Conservation (phyloP, 2,888 invertebrate species). For the Pyrochroa serraticornis region DNA sequence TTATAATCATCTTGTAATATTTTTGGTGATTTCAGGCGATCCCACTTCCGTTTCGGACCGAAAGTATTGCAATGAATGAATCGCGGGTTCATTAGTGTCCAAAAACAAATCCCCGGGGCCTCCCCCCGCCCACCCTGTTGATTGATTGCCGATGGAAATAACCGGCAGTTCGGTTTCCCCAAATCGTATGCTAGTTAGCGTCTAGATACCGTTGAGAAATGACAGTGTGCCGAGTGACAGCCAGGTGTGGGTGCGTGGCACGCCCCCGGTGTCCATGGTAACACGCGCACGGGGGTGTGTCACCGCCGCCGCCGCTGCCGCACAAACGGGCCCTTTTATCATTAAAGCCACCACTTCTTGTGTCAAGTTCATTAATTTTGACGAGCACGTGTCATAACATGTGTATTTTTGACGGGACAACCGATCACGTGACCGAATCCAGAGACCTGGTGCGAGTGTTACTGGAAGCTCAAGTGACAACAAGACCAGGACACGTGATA, state of each 20-base stretch:
- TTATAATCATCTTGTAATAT: too few species aligned
- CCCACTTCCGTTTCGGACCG: too few species aligned
- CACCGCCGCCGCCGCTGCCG: slow-evolving; percentile 42
- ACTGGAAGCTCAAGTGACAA: too few species aligned
- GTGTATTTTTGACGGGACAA: slow-evolving; percentile 38
- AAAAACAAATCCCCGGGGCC: too few species aligned
- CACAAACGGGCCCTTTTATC: slow-evolving; percentile 48
- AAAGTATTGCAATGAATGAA: too few species aligned
- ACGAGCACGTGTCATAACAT: slow-evolving; percentile 55
- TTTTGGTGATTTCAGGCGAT: too few species aligned
- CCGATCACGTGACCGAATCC: too few species aligned
- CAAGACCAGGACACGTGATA: too few species aligned
- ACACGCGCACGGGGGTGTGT: slow-evolving; percentile 53
- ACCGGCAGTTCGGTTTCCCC: slow-evolving; percentile 15
- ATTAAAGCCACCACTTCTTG: slow-evolving; percentile 49
- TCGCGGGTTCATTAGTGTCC: too few species aligned
- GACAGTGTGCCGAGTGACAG: slow-evolving; percentile 48
- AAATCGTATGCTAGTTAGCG: slow-evolving; percentile 27
- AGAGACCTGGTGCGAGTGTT: too few species aligned
- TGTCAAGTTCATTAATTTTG: slow-evolving; percentile 55
- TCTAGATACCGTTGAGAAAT: slow-evolving; percentile 41
- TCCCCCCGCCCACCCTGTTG: background rate
- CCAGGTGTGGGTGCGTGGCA: slow-evolving; percentile 46
- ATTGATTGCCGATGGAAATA: slow-evolving; percentile 25
- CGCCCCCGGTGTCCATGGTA: slow-evolving; percentile 53